phyloP scores from a whole-genome alignment of 2,113 vertebrate species.

The Caretta caretta region DNA sequence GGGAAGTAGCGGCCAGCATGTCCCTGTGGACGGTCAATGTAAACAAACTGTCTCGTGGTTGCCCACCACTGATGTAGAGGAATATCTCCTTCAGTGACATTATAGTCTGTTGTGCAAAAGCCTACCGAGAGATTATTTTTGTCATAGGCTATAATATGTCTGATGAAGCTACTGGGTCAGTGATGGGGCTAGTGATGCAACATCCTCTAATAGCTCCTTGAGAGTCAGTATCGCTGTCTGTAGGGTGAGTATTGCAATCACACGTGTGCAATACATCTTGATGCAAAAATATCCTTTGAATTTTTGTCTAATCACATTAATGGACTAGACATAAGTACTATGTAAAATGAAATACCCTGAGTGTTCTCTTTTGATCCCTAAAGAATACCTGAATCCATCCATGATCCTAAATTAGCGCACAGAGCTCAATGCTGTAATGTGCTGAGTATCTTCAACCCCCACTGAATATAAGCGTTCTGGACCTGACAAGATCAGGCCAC shows the following conservation, averaged over 20 bases:
- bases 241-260: not conserved
- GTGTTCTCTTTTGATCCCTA: not conserved
- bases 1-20: too few relatives aligned
- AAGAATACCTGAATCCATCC: not conserved
- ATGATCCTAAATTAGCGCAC: not conserved
- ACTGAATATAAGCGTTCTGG: accelerated
- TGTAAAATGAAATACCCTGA: accelerated
- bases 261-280: not conserved
- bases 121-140: constrained; percentile 7
- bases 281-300: not conserved
- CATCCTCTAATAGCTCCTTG: not conserved
- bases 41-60: too few relatives aligned
- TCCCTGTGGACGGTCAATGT: too few relatives aligned
- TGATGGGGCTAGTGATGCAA: not conserved
- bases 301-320: accelerated
- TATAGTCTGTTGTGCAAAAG: not conserved
- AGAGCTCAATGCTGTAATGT: accelerated
- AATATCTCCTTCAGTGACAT: constrained; percentile 58
- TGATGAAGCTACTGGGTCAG: constrained; percentile 37
- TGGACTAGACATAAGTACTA: accelerated
- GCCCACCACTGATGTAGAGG: not conserved
- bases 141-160: not conserved
- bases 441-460: not conserved
- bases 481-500: accelerated
- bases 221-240: not conserved